Conservation (phyloP, 2,888 invertebrate species). For the Pyralis farinalis region DNA sequence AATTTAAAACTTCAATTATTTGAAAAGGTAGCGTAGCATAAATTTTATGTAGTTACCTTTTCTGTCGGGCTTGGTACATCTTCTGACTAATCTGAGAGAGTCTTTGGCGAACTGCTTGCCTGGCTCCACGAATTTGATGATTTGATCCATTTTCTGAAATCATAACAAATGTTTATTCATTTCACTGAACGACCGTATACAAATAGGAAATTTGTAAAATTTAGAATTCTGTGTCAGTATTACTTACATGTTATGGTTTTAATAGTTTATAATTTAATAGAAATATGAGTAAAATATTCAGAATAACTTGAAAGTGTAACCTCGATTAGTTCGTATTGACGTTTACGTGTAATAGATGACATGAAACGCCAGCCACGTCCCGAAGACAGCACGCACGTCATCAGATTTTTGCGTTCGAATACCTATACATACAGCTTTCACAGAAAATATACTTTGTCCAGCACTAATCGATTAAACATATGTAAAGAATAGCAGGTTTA, state of each 20-base stretch:
- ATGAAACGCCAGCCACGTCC: slow-evolving; percentile 79
- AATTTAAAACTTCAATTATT: no score
- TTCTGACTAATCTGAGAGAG: slow-evolving; percentile 97
- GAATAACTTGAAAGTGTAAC: background rate
- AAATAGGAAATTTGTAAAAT: background rate
- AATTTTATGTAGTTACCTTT: slow-evolving; percentile 86
- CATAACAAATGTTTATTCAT: slow-evolving; percentile 4
- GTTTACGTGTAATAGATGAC: no score
- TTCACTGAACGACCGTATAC: background rate
- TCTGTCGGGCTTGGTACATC: slow-evolving; percentile 99
- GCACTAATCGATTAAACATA: no score
- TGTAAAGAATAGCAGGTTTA: no score
- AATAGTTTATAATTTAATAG: slow-evolving; percentile 5
- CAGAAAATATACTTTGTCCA: no score
- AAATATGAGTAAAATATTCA: background rate
- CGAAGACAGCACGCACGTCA: slow-evolving; percentile 63
- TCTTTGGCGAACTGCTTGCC: slow-evolving; percentile 98
- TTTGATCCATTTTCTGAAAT: slow-evolving; percentile 94
- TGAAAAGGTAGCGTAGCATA: no score
- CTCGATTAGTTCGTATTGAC: no score
- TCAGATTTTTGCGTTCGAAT: slow-evolving; percentile 40
- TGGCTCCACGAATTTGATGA: slow-evolving; percentile 96
- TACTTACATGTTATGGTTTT: slow-evolving; percentile 15
- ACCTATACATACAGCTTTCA: no score
- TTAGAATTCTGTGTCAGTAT: no score